Base-by-base conservation (phyloP, 2,888 invertebrate genomes). In the Drosophila ustulata region DNA sequence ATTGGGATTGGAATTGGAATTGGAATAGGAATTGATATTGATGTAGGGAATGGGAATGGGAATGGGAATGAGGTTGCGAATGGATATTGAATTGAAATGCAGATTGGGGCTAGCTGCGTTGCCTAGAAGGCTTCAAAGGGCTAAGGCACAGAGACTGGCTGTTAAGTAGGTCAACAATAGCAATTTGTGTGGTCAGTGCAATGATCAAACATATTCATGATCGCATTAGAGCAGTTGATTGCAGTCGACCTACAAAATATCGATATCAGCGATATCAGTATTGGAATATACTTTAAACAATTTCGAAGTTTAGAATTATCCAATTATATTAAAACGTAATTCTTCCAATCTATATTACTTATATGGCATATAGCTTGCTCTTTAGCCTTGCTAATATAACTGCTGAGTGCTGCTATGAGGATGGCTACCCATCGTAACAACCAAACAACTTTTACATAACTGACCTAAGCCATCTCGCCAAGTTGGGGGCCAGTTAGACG, bases 81-180 rank as follows among this genome's bases (percentile, higher is more conserved):
- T 61, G 61, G 61, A 62, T 62, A 28, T 63, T 55, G 57, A 28
- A 58, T 49, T 58, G 47, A 13, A 43, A 34, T 66, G 56, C 46
- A 51, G 37, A 49, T 51, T 75, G 72, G 69, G 77, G 47, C 51
- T 58, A 58, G 43, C 71, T 69, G 59, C 66, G 56, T 28, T 30
- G 5, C 6, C 6, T 7, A 18, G 39, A 37, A 28, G n/a, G 57
- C 78, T 71, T 78, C 69, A 75, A 78, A 75, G 75, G 71, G 72
- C 78, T 57, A 11, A 37, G n/a, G 4, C 11, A 5, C 37, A 72
- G 72, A 64, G 51, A 53, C 59, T 41, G 66, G 5, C 72, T 66
- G 75, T 83, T 78, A 82, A 82, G 68, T 82, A 82, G 82, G 82
- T 85, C 85, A 85, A 78, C 80, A 77, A 45, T 30, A 7, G 11